These are phyloP conservation scores for Platichthys stellatus DNA, from an alignment of 2,113 vertebrate genomes.

Conservation along the genomic window DNA sequence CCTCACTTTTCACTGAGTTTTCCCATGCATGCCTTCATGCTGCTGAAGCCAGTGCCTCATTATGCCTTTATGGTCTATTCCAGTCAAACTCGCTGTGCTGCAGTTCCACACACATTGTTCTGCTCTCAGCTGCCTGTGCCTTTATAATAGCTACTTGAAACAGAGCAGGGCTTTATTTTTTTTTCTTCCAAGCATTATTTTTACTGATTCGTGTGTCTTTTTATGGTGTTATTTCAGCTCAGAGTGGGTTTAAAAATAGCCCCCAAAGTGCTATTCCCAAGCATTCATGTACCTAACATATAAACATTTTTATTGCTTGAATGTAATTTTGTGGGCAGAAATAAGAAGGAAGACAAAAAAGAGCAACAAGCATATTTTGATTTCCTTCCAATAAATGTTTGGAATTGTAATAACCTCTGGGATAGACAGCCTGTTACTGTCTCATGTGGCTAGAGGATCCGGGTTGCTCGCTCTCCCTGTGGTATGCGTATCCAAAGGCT, in stretches of 20 bases:
- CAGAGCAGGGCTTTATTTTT: slow-evolving; percentile 53
- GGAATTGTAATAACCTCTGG: slow-evolving; percentile 70
- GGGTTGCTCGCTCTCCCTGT: slow-evolving; percentile 55
- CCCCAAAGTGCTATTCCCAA: slow-evolving; percentile 57
- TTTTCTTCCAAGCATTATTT: slow-evolving; percentile 58
- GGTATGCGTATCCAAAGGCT: slow-evolving; percentile 67
- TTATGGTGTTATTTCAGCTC: slow-evolving; percentile 69
- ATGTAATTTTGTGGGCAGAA: slow-evolving; percentile 71
- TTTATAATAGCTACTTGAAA: slow-evolving; percentile 72
- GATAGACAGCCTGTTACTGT: slow-evolving; percentile 62
- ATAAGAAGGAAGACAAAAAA: slow-evolving; percentile 63
- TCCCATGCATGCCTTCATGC: slow-evolving; percentile 59
- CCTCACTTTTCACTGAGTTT: slow-evolving; percentile 45
- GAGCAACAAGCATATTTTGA: slow-evolving; percentile 64
- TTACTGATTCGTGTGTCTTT: slow-evolving; percentile 71
- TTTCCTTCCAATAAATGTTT: slow-evolving; percentile 80
- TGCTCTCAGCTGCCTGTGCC: slow-evolving; percentile 64
- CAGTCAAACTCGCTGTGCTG: slow-evolving; percentile 57
- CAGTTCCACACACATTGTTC: slow-evolving; percentile 62
- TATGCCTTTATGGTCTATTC: slow-evolving; percentile 67
- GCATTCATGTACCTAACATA: slow-evolving; percentile 64
- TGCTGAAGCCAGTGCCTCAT: slow-evolving; percentile 61
- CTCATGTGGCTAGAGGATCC: slow-evolving; percentile 72
- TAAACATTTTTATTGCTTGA: slow-evolving; percentile 74
- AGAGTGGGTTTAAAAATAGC: slow-evolving; percentile 63